Evolutionary conservation across 2,888 invertebrate genomes (phyloP).

Genomic region (Hydraecia micacea): DNA sequence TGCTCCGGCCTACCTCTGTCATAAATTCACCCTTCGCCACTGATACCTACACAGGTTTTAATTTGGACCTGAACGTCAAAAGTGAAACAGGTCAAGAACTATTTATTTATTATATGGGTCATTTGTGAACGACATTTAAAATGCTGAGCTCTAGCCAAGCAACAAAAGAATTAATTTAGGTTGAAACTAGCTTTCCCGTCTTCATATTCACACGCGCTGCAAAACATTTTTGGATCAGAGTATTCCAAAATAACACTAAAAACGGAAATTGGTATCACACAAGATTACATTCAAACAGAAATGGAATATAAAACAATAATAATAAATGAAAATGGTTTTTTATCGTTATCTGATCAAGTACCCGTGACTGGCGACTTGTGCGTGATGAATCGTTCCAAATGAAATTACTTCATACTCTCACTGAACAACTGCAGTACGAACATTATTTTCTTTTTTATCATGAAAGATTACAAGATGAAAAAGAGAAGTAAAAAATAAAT

Average conservation of each 20-base stretch:
- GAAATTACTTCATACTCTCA: conserved; percentile 52
- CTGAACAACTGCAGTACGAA: not conserved
- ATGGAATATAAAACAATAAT: conserved; percentile 41
- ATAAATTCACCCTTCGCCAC: too few relatives aligned
- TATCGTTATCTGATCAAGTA: conserved; percentile 49
- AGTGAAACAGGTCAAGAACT: not conserved
- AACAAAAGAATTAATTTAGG: not conserved
- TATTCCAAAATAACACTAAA: not conserved
- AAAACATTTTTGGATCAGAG: not conserved
- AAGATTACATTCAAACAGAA: conserved; percentile 15
- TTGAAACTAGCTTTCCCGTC: not conserved
- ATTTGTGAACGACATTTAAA: not conserved
- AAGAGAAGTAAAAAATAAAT: not conserved
- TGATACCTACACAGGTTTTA: not conserved
- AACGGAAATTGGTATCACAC: conserved; percentile 3
- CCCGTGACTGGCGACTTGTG: conserved; percentile 58
- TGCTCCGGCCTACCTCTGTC: too few relatives aligned
- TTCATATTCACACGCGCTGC: not conserved
- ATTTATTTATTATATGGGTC: not conserved
- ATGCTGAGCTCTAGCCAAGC: not conserved
- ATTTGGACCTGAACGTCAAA: not conserved
- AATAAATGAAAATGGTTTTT: conserved; percentile 46
- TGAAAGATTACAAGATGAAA: not conserved
- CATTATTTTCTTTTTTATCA: not conserved
- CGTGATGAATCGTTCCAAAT: conserved; percentile 65